Evolutionary conservation across 2,113 vertebrate species (phyloP).

Genomic region (Menidia beryllina): DNA sequence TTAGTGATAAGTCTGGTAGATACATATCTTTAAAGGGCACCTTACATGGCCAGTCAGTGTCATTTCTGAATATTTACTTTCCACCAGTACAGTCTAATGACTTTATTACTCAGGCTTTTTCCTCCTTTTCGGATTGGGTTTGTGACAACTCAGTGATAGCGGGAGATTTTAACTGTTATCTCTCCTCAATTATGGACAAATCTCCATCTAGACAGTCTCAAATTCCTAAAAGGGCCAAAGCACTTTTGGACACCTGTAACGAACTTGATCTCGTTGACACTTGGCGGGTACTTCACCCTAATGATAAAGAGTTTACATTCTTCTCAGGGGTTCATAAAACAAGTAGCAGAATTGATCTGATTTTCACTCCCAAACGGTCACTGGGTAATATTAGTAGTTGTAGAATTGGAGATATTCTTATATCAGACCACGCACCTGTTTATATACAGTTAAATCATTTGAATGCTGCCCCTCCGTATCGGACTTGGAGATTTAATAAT

Average conservation of each 20-base stretch:
- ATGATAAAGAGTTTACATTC: neutral
- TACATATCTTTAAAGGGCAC: too few species aligned
- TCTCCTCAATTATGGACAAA: too few species aligned
- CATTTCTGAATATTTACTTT: too few species aligned
- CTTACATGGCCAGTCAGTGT: too few species aligned
- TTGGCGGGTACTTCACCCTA: neutral
- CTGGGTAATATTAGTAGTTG: neutral
- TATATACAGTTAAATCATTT: neutral
- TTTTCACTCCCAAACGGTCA: neutral
- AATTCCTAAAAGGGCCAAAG: too few species aligned
- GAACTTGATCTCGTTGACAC: neutral
- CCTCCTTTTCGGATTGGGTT: too few species aligned
- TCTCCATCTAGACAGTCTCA: too few species aligned
- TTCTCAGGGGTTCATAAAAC: neutral
- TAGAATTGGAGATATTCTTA: constrained; percentile 1
- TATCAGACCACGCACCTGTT: neutral
- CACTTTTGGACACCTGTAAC: neutral
- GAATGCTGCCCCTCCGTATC: neutral
- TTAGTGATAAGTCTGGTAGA: too few species aligned
- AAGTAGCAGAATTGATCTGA: neutral
- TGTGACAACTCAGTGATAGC: too few species aligned
- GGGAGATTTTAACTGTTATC: too few species aligned
- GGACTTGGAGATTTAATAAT: neutral
- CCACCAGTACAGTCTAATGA: too few species aligned
- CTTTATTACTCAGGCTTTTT: too few species aligned